Percentiles rank a stretch among this genome's conserved stretches.
These are phyloP conservation scores for Cynodonichthys magdalenae DNA, from an alignment of 2,797 vertebrate species.

Conservation along the genomic window DNA sequence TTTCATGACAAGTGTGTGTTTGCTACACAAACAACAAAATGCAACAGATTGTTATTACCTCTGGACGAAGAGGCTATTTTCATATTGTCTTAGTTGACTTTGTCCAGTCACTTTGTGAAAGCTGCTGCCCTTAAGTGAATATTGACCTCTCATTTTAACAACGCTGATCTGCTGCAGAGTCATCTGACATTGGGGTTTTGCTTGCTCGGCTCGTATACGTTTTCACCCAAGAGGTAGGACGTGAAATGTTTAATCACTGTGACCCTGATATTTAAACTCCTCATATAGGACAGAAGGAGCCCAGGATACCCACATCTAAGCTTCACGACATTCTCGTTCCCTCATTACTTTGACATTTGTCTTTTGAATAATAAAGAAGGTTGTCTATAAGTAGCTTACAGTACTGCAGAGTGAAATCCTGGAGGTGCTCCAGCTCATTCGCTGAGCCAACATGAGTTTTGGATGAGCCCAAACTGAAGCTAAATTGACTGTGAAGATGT, in stretches of 20 bases:
- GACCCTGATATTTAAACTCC: not conserved
- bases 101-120: conserved; percentile 21
- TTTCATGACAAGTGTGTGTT: conserved; percentile 16
- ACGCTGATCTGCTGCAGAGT: conserved; percentile 33
- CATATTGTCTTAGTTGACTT: conserved; percentile 34
- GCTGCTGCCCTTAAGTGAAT: conserved; percentile 46
- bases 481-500: too few species aligned
- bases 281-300: not conserved
- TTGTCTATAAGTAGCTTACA: conserved; percentile 45
- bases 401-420: conserved; percentile 51
- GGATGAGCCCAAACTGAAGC: too few species aligned
- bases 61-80: not conserved
- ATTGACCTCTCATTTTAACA: conserved; percentile 56
- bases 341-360: conserved; percentile 30
- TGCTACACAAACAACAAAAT: not conserved
- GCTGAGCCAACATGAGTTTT: conserved; percentile 32
- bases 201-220: conserved; percentile 10
- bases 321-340: conserved; percentile 1
- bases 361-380: conserved; percentile 44
- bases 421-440: conserved; percentile 49
- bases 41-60: conserved; percentile 2
- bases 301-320: not conserved
- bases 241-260: not conserved
- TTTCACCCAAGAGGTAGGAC: conserved; percentile 12
- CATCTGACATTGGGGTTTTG: conserved; percentile 51